Base-by-base conservation (phyloP, 2,888 invertebrate species). In the Helleia helle region DNA sequence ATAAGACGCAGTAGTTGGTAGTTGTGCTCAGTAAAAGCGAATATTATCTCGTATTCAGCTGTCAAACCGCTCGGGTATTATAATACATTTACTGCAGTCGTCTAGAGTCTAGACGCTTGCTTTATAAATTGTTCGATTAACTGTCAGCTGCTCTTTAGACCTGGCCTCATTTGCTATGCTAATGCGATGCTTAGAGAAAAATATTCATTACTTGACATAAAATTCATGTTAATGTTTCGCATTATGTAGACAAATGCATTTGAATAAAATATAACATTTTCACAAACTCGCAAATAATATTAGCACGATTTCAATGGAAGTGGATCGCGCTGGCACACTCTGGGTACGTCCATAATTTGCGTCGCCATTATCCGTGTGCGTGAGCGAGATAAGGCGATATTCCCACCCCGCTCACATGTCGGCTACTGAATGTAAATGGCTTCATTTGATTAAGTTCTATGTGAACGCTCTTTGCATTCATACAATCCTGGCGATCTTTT, bases 391-490 rank as follows among this genome's bases (percentile, higher is more conserved):
- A 54, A 52, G 49, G 41, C 47, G 42, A 62, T 65, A 57, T 55
- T 51, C 56, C 51, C 52, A 56, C 52, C 52, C 65, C 55, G 57
- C 57, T 71, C 65, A 54, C 58, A 60, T 62, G 62, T 60, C 70
- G 59, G 62, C 63, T 59, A 62, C 62, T 74, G 80, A 81, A 81
- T 80, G 72, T 71, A 77, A 81, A 83, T 79, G 69, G 71, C 76
- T 80, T 77, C 79, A 81, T 81, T 81, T 79, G 71, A 74, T 77
- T 76, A 74, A 73, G 70, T 71, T 72, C 64, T 61, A 61, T 62
- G 69, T 71, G 67, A 72, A 75, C 63, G 71, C 62, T 73, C 66
- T 71, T 70, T 71, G 71, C 69, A 67, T 81, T 74, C 71, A 75
- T 80, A 71, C 71, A 71, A 73, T 66, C 72, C 71, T 55, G 58